Evolutionary conservation across 2,113 vertebrate genomes (phyloP).

Genomic region (Zeus faber): DNA sequence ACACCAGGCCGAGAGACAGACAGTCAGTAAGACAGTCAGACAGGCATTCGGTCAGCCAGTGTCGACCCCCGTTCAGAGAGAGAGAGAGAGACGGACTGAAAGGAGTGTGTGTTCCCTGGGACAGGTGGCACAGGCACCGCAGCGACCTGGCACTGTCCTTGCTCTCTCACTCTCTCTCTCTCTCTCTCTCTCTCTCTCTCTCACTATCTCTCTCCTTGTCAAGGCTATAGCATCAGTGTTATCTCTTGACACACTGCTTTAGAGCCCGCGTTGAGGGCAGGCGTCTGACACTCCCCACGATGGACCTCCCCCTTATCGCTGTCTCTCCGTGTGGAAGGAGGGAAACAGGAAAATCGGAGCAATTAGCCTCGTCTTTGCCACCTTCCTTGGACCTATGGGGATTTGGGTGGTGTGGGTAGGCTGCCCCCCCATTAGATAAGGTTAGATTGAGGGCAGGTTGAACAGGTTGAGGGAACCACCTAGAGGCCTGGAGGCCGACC

Average conservation of each 20-base stretch:
- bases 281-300: too few relatives aligned
- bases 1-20: constrained; percentile 30
- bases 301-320: too few relatives aligned
- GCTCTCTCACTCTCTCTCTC: constrained; percentile 32
- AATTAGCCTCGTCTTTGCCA: too few relatives aligned
- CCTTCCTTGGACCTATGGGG: too few relatives aligned
- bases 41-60: constrained; percentile 57
- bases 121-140: constrained; percentile 68
- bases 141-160: constrained; percentile 63
- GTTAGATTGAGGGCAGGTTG: constrained; percentile 32
- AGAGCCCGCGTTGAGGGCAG: too few relatives aligned
- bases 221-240: constrained; percentile 54
- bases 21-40: constrained; percentile 52
- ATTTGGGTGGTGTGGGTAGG: too few relatives aligned
- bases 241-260: constrained; percentile 59
- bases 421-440: constrained; percentile 20
- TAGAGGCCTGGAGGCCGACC: constrained; percentile 38
- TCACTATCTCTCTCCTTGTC: constrained; percentile 13
- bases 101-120: constrained; percentile 62
- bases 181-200: constrained; percentile 16
- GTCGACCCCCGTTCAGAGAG: constrained; percentile 67
- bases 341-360: too few relatives aligned
- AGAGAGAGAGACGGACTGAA: constrained; percentile 61
- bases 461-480: constrained; percentile 20
- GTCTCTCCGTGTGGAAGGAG: too few relatives aligned